Conservation (phyloP, 2,797 vertebrate genomes). For the Carcharodon carcharias region DNA sequence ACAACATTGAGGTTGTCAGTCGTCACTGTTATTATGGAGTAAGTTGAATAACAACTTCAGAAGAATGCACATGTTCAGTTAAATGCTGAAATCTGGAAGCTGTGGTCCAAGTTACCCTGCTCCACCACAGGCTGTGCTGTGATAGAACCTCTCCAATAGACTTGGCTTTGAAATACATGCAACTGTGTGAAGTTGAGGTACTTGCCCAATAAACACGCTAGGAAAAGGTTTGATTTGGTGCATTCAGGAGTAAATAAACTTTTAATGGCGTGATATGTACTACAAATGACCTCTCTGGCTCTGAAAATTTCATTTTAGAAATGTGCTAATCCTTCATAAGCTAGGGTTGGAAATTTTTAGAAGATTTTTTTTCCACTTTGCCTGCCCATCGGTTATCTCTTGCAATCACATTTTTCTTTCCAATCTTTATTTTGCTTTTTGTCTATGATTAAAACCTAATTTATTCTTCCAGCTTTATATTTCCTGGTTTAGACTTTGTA, state of each 20-base stretch:
- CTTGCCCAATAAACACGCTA: not conserved
- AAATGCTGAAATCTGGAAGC: not conserved
- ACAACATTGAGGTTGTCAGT: not conserved
- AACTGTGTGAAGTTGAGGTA: not conserved
- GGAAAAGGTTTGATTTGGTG: not conserved
- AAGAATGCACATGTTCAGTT: not conserved
- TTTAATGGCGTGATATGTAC: not conserved
- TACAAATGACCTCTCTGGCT: not conserved
- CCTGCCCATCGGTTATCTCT: not conserved
- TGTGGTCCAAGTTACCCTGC: not conserved
- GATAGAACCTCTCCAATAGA: not conserved
- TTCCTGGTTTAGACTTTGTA: not conserved
- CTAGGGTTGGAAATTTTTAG: not conserved
- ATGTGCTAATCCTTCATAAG: not conserved
- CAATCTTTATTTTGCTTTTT: not conserved
- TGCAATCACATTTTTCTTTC: not conserved
- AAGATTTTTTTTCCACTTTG: not conserved
- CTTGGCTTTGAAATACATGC: not conserved
- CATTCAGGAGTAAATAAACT: not conserved
- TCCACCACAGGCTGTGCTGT: not conserved
- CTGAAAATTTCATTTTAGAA: not conserved
- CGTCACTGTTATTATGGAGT: not conserved
- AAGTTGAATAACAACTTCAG: not conserved
- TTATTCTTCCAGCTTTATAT: not conserved
- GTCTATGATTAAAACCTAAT: not conserved